phyloP scores from a whole-genome alignment of 2,113 vertebrate species.

The Nematolebias whitei region DNA sequence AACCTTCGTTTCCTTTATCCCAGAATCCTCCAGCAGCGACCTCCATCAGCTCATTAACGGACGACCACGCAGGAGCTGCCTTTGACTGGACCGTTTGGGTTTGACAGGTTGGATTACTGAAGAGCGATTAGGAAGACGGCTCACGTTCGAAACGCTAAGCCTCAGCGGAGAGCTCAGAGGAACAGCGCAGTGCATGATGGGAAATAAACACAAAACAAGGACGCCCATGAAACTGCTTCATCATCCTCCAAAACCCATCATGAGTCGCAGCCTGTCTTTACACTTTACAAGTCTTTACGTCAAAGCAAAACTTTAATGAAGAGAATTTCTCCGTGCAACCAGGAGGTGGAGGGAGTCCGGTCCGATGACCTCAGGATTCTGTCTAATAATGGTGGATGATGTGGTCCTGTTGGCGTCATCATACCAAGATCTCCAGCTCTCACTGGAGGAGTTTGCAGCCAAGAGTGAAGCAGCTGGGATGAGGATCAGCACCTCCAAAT shows the following conservation, averaged over 20 bases:
- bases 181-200: conserved; percentile 53
- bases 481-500: no score
- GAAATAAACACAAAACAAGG: conserved; percentile 14
- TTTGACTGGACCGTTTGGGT: conserved; percentile 68
- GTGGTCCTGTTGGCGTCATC: no score
- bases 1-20: conserved; percentile 49
- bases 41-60: conserved; percentile 74
- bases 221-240: background rate
- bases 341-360: no score
- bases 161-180: conserved; percentile 42
- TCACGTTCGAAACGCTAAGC: conserved; percentile 67
- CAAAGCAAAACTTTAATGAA: no score
- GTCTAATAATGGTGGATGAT: no score
- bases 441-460: no score
- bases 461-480: no score
- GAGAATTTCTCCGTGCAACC: no score
- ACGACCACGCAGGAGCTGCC: conserved; percentile 38
- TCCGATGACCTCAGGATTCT: no score
- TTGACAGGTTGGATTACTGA: conserved; percentile 77
- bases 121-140: conserved; percentile 68
- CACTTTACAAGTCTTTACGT: no score
- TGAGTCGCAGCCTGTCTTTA: no score
- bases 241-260: background rate
- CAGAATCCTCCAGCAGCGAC: conserved; percentile 54
- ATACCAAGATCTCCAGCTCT: no score